Evolutionary conservation across 2,888 invertebrate species (phyloP).

Genomic region (Apotomis betuletana): DNA sequence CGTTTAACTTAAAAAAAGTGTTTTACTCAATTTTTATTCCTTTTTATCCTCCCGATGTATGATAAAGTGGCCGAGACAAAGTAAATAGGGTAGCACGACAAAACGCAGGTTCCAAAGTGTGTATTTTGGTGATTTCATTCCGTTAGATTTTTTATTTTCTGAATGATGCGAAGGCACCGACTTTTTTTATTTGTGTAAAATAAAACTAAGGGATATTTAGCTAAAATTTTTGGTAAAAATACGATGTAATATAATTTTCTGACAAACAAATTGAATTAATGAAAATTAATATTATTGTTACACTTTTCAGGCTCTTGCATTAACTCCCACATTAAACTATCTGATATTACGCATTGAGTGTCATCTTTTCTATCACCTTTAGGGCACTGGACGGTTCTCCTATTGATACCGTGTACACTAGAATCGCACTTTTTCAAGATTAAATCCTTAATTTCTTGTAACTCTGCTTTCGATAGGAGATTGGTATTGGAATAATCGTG

Average conservation of each 20-base stretch:
- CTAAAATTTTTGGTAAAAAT: neutral
- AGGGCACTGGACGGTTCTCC: constrained; percentile 53
- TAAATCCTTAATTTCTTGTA: constrained; percentile 67
- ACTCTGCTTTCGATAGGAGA: constrained; percentile 62
- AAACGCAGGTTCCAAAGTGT: too few relatives aligned
- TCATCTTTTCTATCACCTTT: constrained; percentile 14
- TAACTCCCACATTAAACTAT: constrained; percentile 61
- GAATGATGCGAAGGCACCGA: too few relatives aligned
- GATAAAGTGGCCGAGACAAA: too few relatives aligned
- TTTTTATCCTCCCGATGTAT: too few relatives aligned
- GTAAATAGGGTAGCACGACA: too few relatives aligned
- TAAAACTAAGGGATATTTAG: neutral
- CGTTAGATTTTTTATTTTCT: too few relatives aligned
- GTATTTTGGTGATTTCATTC: too few relatives aligned
- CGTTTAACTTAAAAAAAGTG: too few relatives aligned
- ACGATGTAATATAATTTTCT: constrained; percentile 11
- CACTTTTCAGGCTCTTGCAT: constrained; percentile 47
- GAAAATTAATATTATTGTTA: neutral
- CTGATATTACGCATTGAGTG: constrained; percentile 52
- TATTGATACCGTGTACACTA: constrained; percentile 63
- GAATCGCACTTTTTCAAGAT: constrained; percentile 63
- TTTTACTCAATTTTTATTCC: too few relatives aligned
- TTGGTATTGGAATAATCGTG: constrained; percentile 56
- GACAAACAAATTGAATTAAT: neutral
- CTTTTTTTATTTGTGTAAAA: too few relatives aligned